A percentile compares a stretch with the other conserved stretches of the same genome.
Evolutionary conservation across 2,113 vertebrate species (phyloP).

Genomic region (Perca flavescens): DNA sequence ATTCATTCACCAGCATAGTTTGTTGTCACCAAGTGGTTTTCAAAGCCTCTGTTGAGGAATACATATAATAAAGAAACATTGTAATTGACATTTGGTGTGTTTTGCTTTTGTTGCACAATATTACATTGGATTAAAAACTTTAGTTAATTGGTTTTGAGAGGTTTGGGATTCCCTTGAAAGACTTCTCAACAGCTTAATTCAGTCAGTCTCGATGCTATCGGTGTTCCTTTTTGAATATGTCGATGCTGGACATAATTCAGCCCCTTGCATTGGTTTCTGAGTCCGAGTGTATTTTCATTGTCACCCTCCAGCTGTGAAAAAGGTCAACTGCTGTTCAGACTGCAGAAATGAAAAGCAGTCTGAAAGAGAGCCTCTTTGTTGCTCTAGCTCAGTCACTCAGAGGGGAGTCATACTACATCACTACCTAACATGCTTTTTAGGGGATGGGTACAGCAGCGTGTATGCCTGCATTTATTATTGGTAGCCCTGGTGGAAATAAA

Average conservation of each 20-base stretch:
- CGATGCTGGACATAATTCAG: not conserved
- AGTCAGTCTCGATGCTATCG: not conserved
- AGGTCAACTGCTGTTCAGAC: not conserved
- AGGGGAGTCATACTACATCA: not conserved
- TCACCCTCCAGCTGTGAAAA: constrained; percentile 30
- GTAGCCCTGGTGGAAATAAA: not conserved
- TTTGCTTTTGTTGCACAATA: not conserved
- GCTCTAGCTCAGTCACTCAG: constrained; percentile 10
- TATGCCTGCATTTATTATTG: not conserved
- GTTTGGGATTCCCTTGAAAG: not conserved
- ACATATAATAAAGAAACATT: constrained; percentile 74
- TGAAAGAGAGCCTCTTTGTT: constrained; percentile 52
- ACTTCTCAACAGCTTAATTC: not conserved
- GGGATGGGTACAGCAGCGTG: not conserved
- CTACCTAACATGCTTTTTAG: not conserved
- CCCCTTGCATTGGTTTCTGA: not conserved
- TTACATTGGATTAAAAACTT: not conserved
- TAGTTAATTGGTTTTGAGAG: not conserved
- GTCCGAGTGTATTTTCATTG: constrained; percentile 32
- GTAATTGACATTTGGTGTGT: constrained; percentile 56
- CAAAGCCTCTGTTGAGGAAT: constrained; percentile 66
- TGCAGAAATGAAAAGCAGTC: constrained; percentile 33
- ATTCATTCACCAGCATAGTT: constrained; percentile 52
- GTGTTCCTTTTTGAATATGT: not conserved
- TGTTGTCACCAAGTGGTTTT: constrained; percentile 71